Evolutionary conservation across 2,888 invertebrate species (phyloP), one percentile per base, ranked within the genome.

Genomic region (Oconnorella tubifera): DNA sequence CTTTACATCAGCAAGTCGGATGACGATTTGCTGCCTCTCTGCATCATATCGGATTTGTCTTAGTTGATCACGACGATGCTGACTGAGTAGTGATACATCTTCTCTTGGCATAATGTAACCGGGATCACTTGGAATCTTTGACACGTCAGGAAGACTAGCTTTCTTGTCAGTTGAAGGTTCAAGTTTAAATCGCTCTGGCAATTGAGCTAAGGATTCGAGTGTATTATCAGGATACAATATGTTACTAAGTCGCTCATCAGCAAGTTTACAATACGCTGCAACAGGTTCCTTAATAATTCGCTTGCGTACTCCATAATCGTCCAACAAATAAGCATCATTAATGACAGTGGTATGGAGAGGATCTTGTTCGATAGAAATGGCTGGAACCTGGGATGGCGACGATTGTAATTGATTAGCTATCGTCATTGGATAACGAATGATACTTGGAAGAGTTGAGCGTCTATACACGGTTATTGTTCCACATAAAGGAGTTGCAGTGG

Each of bases 41-140:
- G 77, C 78, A 50, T 78, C 71, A 75, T 93, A 88, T 80, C 96
- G 89, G 75, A 97, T 87, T 75, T 92, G 87, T 78, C 96, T 88
- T 74, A 97, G 87, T 83, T 97, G 96, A 84, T 97, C 96, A 74
- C 99, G 88, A 33, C 96, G 88, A 75, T 92, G 91, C 70, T 93
- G 92, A 76, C 95, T 94, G 78, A 99, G 86, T 71, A 89, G 89
- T 71, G 94, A 93, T 59, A 94, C 95, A 84, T 98, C 96, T 83
- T 96, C 95, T 66, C 97, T 88, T 62, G 94, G 90, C 89, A 97
- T 91, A 19, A 94, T 95, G 83, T 96, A 94, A 65, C 97, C 88
- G 62, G 94, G 90, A 89, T 97, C 91, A 19, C 83, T 88, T 74
- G 89, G 88, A 64, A 27, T 98, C 28, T 32, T 89, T 88, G 64